Conservation (phyloP, 2,797 vertebrate genomes). For the Cossypha polioptera region DNA sequence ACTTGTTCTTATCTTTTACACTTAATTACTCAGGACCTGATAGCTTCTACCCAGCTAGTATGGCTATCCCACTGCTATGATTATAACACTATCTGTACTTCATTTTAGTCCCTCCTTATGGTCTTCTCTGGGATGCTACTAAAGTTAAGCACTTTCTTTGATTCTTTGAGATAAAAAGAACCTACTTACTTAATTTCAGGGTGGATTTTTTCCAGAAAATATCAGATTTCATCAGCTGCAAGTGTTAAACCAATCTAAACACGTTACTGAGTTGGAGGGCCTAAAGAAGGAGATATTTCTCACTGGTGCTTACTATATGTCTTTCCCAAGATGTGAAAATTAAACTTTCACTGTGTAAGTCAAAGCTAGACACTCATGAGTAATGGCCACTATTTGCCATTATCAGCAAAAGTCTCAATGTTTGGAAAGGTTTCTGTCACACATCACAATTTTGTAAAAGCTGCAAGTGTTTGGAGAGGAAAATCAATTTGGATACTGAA, state of each 20-base stretch:
- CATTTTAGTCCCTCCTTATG: background rate
- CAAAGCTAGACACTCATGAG: background rate
- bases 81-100: background rate
- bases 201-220: background rate
- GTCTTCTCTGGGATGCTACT: background rate
- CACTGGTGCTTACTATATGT: background rate
- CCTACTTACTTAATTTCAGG: background rate
- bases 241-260: background rate
- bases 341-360: background rate
- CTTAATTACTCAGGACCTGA: background rate
- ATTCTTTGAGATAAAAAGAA: background rate
- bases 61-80: background rate
- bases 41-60: slow-evolving; percentile 21
- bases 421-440: background rate
- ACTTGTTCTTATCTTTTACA: background rate
- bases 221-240: background rate
- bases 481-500: background rate
- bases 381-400: background rate
- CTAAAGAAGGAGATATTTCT: background rate
- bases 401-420: background rate
- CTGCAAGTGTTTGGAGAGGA: background rate
- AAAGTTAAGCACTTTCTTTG: background rate
- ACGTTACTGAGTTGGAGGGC: background rate
- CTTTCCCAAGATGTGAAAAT: background rate
- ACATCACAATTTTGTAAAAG: background rate